These are phyloP conservation scores for Asteroscopus sphinx DNA, from an alignment of 2,888 invertebrate genomes.

Conservation along the genomic window DNA sequence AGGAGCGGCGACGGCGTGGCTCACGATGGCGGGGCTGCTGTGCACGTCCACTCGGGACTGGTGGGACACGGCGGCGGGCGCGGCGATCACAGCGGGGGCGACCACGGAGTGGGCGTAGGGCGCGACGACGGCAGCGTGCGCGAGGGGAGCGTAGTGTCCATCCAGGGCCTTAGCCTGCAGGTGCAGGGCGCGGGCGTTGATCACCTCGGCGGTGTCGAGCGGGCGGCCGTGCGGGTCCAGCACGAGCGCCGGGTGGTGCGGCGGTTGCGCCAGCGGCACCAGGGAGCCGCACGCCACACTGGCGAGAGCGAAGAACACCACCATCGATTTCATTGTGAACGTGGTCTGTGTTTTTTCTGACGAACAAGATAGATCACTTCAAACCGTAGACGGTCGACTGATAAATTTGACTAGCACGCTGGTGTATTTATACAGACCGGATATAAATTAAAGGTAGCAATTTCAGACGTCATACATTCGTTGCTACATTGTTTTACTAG, in stretches of 20 bases:
- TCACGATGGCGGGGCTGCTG: conserved; percentile 69
- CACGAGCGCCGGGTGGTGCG: conserved; percentile 83
- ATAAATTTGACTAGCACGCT: conserved; percentile 61
- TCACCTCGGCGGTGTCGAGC: conserved; percentile 86
- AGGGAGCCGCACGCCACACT: conserved; percentile 89
- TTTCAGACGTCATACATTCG: conserved; percentile 62
- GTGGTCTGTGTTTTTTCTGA: conserved; percentile 75
- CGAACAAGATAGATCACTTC: conserved; percentile 82
- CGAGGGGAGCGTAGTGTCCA: conserved; percentile 69
- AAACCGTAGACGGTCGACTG: conserved; percentile 67
- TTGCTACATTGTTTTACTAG: conserved; percentile 78
- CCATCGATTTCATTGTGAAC: conserved; percentile 83
- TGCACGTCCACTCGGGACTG: conserved; percentile 75
- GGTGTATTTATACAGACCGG: conserved; percentile 85
- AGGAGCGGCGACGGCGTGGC: conserved; percentile 57
- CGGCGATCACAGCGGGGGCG: conserved; percentile 55
- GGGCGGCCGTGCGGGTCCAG: conserved; percentile 86
- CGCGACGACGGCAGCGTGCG: conserved; percentile 52
- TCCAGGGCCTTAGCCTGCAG: conserved; percentile 86
- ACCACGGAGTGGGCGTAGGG: conserved; percentile 63
- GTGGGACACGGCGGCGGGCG: conserved; percentile 77
- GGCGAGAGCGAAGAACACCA: conserved; percentile 91
- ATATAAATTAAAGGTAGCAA: conserved; percentile 83
- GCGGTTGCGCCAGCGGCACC: conserved; percentile 83
- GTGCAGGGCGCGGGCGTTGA: conserved; percentile 84